Evolutionary conservation across 2,113 vertebrate species (phyloP).

Genomic region (Narcine bancroftii): DNA sequence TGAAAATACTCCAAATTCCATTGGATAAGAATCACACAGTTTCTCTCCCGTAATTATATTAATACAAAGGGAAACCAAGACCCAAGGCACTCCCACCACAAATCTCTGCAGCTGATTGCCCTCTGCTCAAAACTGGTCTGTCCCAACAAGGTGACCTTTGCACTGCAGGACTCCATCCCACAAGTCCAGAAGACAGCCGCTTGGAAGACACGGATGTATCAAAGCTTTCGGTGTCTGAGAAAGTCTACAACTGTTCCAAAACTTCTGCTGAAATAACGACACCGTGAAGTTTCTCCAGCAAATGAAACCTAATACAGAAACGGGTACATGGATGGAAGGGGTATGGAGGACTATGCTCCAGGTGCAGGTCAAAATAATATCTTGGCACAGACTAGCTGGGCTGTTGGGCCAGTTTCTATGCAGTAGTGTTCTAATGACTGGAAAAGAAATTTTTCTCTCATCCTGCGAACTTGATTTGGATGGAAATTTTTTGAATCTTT

Average conservation of each 20-base stretch:
- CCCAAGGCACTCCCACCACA: background rate
- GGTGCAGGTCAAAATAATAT: too few relatives aligned
- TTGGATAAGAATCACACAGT: background rate
- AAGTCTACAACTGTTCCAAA: background rate
- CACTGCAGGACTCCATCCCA: background rate
- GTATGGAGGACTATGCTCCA: too few relatives aligned
- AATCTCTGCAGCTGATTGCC: background rate
- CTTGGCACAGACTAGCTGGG: too few relatives aligned
- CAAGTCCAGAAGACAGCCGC: background rate
- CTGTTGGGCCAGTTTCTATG: too few relatives aligned
- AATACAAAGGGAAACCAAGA: background rate
- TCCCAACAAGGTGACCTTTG: background rate
- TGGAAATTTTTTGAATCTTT: background rate
- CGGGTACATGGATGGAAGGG: too few relatives aligned
- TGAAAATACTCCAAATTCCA: background rate
- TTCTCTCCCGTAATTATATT: background rate
- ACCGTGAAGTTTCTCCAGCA: too few relatives aligned
- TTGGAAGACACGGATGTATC: background rate
- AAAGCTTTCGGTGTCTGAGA: background rate
- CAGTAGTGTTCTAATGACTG: background rate
- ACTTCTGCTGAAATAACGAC: too few relatives aligned
- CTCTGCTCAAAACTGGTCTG: background rate
- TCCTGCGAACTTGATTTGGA: background rate
- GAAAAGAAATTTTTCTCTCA: background rate
- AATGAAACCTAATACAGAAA: too few relatives aligned